Base-by-base conservation (phyloP, 2,888 invertebrate species). In the Sympetrum striolatum region DNA sequence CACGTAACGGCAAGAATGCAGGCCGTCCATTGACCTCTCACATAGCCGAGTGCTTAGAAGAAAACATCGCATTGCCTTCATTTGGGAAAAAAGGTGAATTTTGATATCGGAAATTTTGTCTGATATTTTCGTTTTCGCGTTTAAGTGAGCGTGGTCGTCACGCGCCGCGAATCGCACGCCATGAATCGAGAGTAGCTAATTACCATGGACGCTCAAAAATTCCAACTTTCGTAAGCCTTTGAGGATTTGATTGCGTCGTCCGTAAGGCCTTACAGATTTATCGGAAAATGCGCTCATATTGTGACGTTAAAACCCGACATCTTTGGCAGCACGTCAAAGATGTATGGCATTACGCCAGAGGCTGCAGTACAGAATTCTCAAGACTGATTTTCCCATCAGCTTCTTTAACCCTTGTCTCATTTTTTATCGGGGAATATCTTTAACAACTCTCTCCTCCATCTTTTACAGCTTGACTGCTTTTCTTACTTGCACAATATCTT, bases 121-220 rank as follows among this genome's bases (percentile, higher is more conserved):
- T 86, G 58, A 22, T 60, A 86, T 86, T 86, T 58, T 86, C 86
- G 86, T 86, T 86, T 86, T 86, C 86, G 60, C 60, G 86, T 86
- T 86, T 15, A 86, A 48, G 58, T 60, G 86, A 86, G 60, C 86
- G 60, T 86, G 86, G 86, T 86, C 86, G 86, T 86, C 60, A 86
- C 86, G 86, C 86, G 60, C 86, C 86, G 60, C 37, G 86, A 86
- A 86, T 86, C 86, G 86, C 86, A 86, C 86, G 86, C 86, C 86
- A 86, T 86, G 86, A 58, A 31, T 86, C 86, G 22, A 37, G 37
- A 86, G 58, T 37, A 86, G 60, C 86, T 86, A 86, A 86, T 60
- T 86, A 86, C 60, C 39, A 37, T 60, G 64, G 60, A 22, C 86
- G 58, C 86, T 58, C 58, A 37, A 35, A 37, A 37, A 82, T 82